phyloP scores from a whole-genome alignment of 1,140 invertebrate species.

The Drosophila azteca region DNA sequence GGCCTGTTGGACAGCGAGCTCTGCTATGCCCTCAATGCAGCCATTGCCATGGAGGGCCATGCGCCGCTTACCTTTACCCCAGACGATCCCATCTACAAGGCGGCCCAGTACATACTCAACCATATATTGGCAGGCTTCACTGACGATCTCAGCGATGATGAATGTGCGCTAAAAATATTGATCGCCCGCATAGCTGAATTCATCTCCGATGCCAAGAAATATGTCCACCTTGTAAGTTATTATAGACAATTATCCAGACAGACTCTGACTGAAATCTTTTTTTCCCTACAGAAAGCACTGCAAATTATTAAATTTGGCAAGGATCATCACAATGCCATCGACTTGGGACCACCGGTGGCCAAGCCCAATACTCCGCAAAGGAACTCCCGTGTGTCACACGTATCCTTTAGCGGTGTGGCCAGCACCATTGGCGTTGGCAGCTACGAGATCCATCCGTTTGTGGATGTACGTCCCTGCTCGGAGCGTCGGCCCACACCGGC shows the following conservation, averaged over 20 bases:
- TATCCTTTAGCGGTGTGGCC: slow-evolving; percentile 67
- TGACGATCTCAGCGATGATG: slow-evolving; percentile 69
- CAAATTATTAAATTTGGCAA: slow-evolving; percentile 65
- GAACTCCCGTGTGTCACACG: slow-evolving; percentile 63
- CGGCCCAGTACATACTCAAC: slow-evolving; percentile 72
- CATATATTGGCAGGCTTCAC: slow-evolving; percentile 63
- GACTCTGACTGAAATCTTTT: neutral
- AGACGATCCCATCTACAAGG: slow-evolving; percentile 79
- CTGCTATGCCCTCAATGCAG: slow-evolving; percentile 72
- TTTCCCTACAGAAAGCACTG: slow-evolving; percentile 57
- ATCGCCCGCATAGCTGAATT: slow-evolving; percentile 57
- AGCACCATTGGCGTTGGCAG: slow-evolving; percentile 74
- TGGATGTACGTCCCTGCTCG: slow-evolving; percentile 63
- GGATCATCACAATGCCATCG: slow-evolving; percentile 60
- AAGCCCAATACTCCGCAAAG: slow-evolving; percentile 4
- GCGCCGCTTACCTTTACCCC: slow-evolving; percentile 49
- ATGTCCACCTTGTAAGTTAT: slow-evolving; percentile 69
- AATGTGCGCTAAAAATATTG: slow-evolving; percentile 44
- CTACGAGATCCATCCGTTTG: slow-evolving; percentile 77
- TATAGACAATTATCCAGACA: neutral
- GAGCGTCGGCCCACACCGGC: slow-evolving; percentile 70
- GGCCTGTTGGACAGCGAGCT: slow-evolving; percentile 68
- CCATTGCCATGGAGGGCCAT: slow-evolving; percentile 67
- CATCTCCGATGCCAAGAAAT: slow-evolving; percentile 75
- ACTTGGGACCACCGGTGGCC: slow-evolving; percentile 33